Base-by-base conservation (phyloP, 2,797 vertebrate genomes). In the Pangasius krempfi region DNA sequence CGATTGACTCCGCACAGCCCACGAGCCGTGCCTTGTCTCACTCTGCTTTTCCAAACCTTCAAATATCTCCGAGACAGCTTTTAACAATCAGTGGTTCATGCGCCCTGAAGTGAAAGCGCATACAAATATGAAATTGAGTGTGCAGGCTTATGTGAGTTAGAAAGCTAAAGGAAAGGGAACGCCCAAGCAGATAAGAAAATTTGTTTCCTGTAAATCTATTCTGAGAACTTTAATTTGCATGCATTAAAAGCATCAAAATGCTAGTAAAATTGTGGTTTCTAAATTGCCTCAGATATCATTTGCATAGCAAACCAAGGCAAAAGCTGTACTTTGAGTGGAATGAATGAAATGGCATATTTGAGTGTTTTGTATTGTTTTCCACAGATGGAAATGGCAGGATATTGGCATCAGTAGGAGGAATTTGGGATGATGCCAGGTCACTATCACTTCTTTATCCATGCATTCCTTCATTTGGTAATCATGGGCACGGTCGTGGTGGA, bases 51-150 rank as follows among this genome's bases (percentile, higher is more conserved):
- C 62, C 82, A 72, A 89, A 66, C 18, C 90, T 89, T 91, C 85
- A 90, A 87, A 92, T 73, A 78, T 90, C 88, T 87, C 73, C 3
- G 78, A 85, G 64, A 91, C 91, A 91, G 89, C 88, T 90, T 92
- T 93, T 88, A 89, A 86, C 85, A 91, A 92, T 94, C 91, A 89
- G 89, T 33, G 66, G 86, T 92, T 91, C 88, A 88, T 91, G 87
- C 88, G 84, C 87, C 88, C 89, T 92, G 56, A 93, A 93, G 90
- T 89, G 66, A 92, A 93, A 78, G 72, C 84, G 58, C 89, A 91
- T 89, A 84, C 72, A 90, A 92, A 88, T 89, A 92, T 91, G 87
- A 86, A 88, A 88, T 72, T 82, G 22, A 72, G 84, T 87, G 72
- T 84, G 9, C 70, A 82, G 47, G 62, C 33, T 89, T 72, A 70